Conservation (phyloP, 2,113 vertebrate species). For the Seriola dumerili region DNA sequence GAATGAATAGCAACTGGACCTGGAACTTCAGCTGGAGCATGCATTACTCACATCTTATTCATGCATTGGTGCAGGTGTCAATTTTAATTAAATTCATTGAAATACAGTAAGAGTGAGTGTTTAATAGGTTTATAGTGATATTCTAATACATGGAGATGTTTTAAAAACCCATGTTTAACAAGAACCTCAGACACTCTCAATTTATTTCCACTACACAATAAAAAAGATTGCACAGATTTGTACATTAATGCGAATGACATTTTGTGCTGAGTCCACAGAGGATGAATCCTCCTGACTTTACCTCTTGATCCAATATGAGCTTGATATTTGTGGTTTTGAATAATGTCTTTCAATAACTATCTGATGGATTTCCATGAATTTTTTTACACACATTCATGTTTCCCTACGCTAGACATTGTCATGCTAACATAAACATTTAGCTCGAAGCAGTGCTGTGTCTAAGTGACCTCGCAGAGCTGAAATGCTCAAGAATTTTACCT, state of each 20-base stretch:
- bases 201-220: neutral
- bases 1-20: too few relatives aligned
- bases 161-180: too few relatives aligned
- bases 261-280: neutral
- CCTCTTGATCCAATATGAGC: neutral
- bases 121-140: too few relatives aligned
- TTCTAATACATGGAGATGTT: neutral
- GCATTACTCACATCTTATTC: too few relatives aligned
- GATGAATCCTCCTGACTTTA: neutral
- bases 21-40: too few relatives aligned
- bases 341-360: neutral
- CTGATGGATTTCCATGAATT: neutral
- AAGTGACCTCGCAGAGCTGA: neutral
- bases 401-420: neutral
- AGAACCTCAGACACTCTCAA: neutral
- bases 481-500: neutral
- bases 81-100: too few relatives aligned
- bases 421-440: neutral
- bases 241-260: neutral
- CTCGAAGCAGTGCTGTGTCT: neutral
- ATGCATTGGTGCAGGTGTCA: too few relatives aligned
- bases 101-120: too few relatives aligned
- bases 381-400: neutral
- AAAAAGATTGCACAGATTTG: neutral
- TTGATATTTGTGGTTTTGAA: neutral